phyloP scores from a whole-genome alignment of 2,888 invertebrate genomes.

The Cheilosia vernalis region DNA sequence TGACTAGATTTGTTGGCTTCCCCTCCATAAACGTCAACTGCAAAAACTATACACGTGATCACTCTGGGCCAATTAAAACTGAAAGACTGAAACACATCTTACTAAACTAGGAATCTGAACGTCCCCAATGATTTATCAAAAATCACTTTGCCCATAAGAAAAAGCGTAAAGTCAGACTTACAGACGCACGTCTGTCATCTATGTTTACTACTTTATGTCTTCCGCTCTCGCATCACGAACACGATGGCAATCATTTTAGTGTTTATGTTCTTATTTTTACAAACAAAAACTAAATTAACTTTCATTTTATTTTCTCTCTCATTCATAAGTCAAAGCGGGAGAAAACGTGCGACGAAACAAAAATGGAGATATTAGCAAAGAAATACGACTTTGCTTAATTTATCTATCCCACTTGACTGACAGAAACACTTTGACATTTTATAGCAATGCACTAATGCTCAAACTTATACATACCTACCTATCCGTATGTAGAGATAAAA shows the following conservation, averaged over 20 bases:
- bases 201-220: slow-evolving; percentile 3
- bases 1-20: too few species aligned
- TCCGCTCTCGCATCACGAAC: neutral
- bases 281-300: slow-evolving; percentile 10
- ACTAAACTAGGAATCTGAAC: too few species aligned
- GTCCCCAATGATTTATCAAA: too few species aligned
- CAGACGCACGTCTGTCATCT: neutral
- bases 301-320: slow-evolving; percentile 23
- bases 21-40: too few species aligned
- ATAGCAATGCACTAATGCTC: neutral
- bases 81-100: too few species aligned
- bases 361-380: slow-evolving; percentile 3
- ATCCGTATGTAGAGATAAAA: neutral
- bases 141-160: too few species aligned
- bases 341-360: slow-evolving; percentile 30
- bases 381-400: neutral
- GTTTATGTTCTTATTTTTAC: slow-evolving; percentile 1
- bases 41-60: too few species aligned
- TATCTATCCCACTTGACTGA: neutral
- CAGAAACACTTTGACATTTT: neutral
- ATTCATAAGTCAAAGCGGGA: neutral
- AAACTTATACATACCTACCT: neutral
- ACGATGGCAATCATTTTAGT: slow-evolving; percentile 3
- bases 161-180: too few species aligned
- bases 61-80: too few species aligned